Percentiles rank a stretch among this genome's conserved stretches.
phyloP scores from a whole-genome alignment of 2,888 invertebrate species.

The Mylabris sibirica region DNA sequence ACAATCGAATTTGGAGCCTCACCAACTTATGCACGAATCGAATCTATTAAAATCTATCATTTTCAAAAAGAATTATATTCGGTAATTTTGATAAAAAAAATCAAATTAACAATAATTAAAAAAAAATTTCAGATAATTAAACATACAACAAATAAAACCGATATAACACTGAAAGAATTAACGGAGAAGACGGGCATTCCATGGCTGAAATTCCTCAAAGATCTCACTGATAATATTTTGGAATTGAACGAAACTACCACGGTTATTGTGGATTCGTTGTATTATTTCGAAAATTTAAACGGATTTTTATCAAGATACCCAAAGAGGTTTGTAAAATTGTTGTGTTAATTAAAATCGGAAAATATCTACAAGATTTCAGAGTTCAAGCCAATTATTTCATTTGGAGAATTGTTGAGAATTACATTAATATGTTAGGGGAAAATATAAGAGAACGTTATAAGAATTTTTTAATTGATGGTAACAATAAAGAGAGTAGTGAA shows the following conservation, averaged over 20 bases:
- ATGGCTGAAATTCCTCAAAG: conserved; percentile 48
- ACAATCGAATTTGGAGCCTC: conserved; percentile 42
- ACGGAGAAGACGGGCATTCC: conserved; percentile 40
- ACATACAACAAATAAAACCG: conserved; percentile 32
- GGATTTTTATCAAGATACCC: conserved; percentile 42
- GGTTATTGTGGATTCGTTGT: conserved; percentile 40
- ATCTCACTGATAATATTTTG: conserved; percentile 40
- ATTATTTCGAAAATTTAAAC: conserved; percentile 44
- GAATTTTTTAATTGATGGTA: conserved; percentile 31
- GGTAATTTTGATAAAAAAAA: conserved; percentile 30
- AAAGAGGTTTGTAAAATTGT: conserved; percentile 42
- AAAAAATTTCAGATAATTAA: conserved; percentile 21
- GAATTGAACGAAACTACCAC: conserved; percentile 39
- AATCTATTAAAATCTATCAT: conserved; percentile 42
- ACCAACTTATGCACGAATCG: conserved; percentile 31
- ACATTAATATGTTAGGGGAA: conserved; percentile 42
- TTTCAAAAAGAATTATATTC: conserved; percentile 43
- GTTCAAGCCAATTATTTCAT: conserved; percentile 50
- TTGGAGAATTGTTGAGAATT: conserved; percentile 45
- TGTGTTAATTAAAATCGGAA: background rate
- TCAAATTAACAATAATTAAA: background rate
- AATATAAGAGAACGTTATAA: conserved; percentile 38
- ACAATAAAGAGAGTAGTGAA: conserved; percentile 13
- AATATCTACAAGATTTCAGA: conserved; percentile 36
- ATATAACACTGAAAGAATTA: conserved; percentile 39